Base-by-base conservation (phyloP, 2,113 vertebrate genomes). In the Lucifuga dentata region DNA sequence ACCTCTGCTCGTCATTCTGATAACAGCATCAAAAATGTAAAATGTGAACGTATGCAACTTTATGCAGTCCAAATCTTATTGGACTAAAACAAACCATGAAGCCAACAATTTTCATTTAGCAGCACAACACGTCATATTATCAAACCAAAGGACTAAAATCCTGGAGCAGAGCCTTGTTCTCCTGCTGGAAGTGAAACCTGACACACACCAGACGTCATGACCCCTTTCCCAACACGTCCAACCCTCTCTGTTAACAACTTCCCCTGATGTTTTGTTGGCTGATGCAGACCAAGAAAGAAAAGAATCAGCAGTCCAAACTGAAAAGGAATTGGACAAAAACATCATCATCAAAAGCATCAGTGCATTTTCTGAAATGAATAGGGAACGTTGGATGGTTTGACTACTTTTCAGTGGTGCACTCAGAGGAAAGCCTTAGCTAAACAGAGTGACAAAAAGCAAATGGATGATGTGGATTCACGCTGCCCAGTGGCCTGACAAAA, bases 201-300 rank as follows among this genome's bases (percentile, higher is more conserved):
- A 90, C 87, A 88, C 84, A 88, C 76, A 89, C 48, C 81, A 88
- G 85, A 86, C 79, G 64, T 89, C 86, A 86, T 68, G 76, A 77
- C 73, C 86, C 59, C 45, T 8, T 77, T 73, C 44, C 52, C 68
- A 53, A 84, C 66, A 8, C 41, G 70, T 84, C 78, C 80, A 71
- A 84, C 33, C 8, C 73, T 73, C 53, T 62, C 65, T 60, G 72
- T 66, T 77, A 83, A 73, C 76, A 57, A 63, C 81, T 78, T 64
- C 68, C 71, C 70, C 74, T 76, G 68, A 76, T 74, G 68, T 77
- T 88, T 84, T 86, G 82, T 86, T 75, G 71, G 83, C 69, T 64
- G 71, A 84, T n/a, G 55, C 67, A 74, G 76, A 20, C 39, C 62
- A 36, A 84, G 68, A 82, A 80, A 90, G 66, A 46, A 46, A 75